Evolutionary conservation across 1,140 invertebrate genomes (phyloP).

Genomic region (Semibalanus balanoides): DNA sequence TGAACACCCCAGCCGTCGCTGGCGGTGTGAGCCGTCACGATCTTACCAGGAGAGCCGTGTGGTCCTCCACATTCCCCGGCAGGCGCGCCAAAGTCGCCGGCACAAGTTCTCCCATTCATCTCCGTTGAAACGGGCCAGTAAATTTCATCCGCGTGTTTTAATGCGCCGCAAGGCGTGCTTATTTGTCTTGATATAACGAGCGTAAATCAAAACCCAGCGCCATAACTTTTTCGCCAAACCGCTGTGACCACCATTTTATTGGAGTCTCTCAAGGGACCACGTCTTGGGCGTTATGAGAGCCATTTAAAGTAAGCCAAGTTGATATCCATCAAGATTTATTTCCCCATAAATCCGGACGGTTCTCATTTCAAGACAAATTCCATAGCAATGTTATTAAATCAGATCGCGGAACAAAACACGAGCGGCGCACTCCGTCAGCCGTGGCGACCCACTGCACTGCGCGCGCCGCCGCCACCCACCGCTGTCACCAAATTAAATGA

Average conservation of each 20-base stretch:
- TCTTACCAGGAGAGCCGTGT: no score
- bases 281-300: not conserved
- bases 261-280: not conserved
- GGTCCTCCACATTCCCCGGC: no score
- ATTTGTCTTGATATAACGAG: conserved; percentile 2
- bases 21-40: no score
- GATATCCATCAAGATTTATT: conserved; percentile 2
- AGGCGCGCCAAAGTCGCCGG: no score
- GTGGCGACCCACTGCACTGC: not conserved
- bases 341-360: not conserved
- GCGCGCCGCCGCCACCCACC: not conserved
- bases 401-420: not conserved
- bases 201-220: not conserved
- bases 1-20: no score
- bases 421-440: not conserved
- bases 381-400: not conserved
- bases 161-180: not conserved
- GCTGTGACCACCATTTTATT: not conserved
- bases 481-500: not conserved
- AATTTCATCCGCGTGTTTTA: not conserved
- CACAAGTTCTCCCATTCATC: not conserved
- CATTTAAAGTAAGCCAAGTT: conserved; percentile 2
- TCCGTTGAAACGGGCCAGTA: not conserved
- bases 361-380: conserved; percentile 1
- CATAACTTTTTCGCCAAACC: not conserved